Percentiles rank a stretch among this genome's conserved stretches.
Evolutionary conservation across 2,797 vertebrate genomes (phyloP).

Genomic region (Chaenodraco wilsoni): DNA sequence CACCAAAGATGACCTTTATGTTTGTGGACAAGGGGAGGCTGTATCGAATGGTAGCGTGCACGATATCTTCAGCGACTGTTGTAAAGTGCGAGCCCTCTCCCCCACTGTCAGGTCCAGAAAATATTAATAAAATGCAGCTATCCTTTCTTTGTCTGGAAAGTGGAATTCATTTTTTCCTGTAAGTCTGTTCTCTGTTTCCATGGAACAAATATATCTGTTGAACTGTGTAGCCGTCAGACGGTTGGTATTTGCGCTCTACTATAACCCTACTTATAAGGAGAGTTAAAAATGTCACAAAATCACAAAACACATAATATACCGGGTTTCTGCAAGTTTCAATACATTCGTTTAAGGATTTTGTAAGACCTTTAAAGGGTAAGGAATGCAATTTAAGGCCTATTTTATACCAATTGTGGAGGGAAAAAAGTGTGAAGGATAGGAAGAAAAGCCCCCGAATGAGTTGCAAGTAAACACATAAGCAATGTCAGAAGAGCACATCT

Average conservation of each 20-base stretch:
- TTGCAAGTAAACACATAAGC: no score
- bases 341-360: no score
- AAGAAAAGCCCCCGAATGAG: no score
- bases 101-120: slow-evolving; percentile 19
- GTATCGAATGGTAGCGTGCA: slow-evolving; percentile 53
- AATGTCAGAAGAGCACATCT: no score
- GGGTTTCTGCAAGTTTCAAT: no score
- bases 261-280: slow-evolving; percentile 2
- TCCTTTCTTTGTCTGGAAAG: slow-evolving; percentile 52
- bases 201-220: slow-evolving; percentile 55
- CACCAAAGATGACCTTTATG: slow-evolving; percentile 78
- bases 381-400: no score
- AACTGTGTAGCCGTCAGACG: slow-evolving; percentile 50
- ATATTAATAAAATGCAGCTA: slow-evolving; percentile 37
- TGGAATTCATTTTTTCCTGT: slow-evolving; percentile 53
- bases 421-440: no score
- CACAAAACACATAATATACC: slow-evolving; percentile 4
- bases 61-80: slow-evolving; percentile 56
- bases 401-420: no score
- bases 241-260: slow-evolving; percentile 47
- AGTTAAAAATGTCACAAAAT: slow-evolving; percentile 11
- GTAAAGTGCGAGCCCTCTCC: slow-evolving; percentile 42
- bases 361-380: no score
- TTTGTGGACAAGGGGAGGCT: slow-evolving; percentile 68
- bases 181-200: slow-evolving; percentile 35